Base-by-base conservation (phyloP, 2,888 invertebrate genomes). In the Ischnus inquisitorius region DNA sequence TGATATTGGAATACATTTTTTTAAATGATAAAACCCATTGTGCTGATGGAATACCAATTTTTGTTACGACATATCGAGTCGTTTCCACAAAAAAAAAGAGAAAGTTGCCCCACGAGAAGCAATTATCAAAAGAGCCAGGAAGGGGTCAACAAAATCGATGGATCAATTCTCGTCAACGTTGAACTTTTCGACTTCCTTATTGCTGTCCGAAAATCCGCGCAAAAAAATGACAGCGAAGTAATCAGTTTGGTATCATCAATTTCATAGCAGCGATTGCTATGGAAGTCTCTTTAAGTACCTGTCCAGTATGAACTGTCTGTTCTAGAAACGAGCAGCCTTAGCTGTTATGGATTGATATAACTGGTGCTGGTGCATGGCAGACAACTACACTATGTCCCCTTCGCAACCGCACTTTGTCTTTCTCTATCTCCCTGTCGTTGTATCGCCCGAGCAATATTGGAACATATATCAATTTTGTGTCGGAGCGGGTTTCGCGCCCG, bases 391-490 rank as follows among this genome's bases (percentile, higher is more conserved):
- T 60, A n/a, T 60, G 60, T 60, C 25, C n/a, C 25, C 34, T 34
- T 8, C 51, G 16, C 3, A 5, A 0, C 46, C 22, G 43, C 39
- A 25, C 69, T 51, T 19, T 60, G 16, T 68, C 75, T 79, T 22
- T 75, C 64, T 41, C 25, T 78, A 71, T 51, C 72, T 64, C 19
- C 6, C 69, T 41, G 43, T 69, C 65, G 14, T 34, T 57, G 51
- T 76, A 43, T 62, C 65, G 41, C 67, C 41, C 69, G 81, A 79
- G 72, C 77, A 69, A 80, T 80, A 84, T 84, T 78, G 80, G 78
- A 84, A 75, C 80, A 57, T 78, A 74, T 81, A 84, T 78, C 77
- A 84, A 84, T 81, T 84, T 78, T 74, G 77, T 77, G 74, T 74
- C 72, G 74, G 67, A 78, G 54, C 78, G 69, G 77, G 74, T 51